Evolutionary conservation across 2,888 invertebrate genomes (phyloP).

Genomic region (Volucella inflata): DNA sequence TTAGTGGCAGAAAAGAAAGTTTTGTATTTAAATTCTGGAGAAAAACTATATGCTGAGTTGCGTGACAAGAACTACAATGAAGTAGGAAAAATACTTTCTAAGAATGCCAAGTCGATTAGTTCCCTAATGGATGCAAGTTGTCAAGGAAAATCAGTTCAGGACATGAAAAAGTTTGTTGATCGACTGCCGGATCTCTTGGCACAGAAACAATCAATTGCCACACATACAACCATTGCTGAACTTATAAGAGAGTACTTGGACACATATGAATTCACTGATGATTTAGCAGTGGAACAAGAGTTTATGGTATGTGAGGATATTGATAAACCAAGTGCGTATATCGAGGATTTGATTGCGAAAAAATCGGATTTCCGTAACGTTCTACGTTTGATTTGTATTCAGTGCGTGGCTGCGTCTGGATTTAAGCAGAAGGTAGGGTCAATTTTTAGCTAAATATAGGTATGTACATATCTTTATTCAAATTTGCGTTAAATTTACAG

Average conservation of each 20-base stretch:
- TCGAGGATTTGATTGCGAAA: constrained; percentile 96
- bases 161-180: constrained; percentile 96
- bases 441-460: neutral
- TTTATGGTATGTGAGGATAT: constrained; percentile 95
- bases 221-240: constrained; percentile 96
- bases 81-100: constrained; percentile 92
- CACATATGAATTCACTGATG: constrained; percentile 90
- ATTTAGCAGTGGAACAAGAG: constrained; percentile 94
- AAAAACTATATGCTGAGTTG: constrained; percentile 94
- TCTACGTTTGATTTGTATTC: constrained; percentile 94
- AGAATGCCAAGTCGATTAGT: constrained; percentile 93
- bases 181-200: constrained; percentile 94
- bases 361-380: constrained; percentile 92
- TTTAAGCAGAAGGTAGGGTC: constrained; percentile 91
- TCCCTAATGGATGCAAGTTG: constrained; percentile 93
- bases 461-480: neutral
- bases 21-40: constrained; percentile 94
- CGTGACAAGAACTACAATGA: constrained; percentile 97
- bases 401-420: constrained; percentile 96
- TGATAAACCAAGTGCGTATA: constrained; percentile 93
- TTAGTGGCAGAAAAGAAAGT: constrained; percentile 87
- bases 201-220: constrained; percentile 92
- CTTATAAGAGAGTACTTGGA: constrained; percentile 94
- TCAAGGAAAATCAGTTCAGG: constrained; percentile 94
- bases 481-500: constrained; percentile 77